These are phyloP conservation scores for Eristalinus sepulchralis DNA, from an alignment of 2,888 invertebrate species.

Conservation along the genomic window DNA sequence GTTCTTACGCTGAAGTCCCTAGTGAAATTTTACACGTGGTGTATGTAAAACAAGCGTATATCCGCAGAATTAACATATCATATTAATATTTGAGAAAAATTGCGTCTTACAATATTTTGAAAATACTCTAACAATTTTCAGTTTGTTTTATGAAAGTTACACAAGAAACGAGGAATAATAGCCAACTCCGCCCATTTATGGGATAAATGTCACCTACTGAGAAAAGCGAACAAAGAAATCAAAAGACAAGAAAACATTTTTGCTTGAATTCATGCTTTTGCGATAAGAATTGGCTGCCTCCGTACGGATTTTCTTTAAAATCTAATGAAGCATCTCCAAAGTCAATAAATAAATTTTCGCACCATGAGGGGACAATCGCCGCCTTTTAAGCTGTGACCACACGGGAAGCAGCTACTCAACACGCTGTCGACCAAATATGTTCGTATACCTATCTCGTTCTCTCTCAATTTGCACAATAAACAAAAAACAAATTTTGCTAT, in stretches of 20 bases:
- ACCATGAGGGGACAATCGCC: constrained; percentile 62
- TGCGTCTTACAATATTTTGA: not conserved
- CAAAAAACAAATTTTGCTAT: constrained; percentile 46
- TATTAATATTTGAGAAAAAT: too few relatives aligned
- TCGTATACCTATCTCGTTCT: constrained; percentile 38
- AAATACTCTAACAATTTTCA: not conserved
- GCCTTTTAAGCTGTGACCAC: constrained; percentile 63
- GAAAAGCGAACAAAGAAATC: constrained; percentile 44
- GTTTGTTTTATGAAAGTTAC: not conserved
- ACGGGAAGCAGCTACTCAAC: constrained; percentile 36
- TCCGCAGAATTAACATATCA: too few relatives aligned
- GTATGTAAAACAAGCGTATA: too few relatives aligned
- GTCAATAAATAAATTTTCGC: constrained; percentile 33
- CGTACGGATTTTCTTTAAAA: not conserved
- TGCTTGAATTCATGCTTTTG: not conserved
- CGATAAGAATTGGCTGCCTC: not conserved
- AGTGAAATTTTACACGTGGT: too few relatives aligned
- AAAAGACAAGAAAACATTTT: not conserved
- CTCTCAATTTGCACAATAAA: constrained; percentile 46
- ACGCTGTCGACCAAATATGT: constrained; percentile 29
- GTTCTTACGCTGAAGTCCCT: too few relatives aligned
- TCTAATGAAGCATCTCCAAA: not conserved
- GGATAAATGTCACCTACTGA: constrained; percentile 36
- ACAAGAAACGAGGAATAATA: constrained; percentile 3
- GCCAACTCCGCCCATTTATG: constrained; percentile 58